phyloP scores from a whole-genome alignment of 2,888 invertebrate species.

The Chrysodeixis includens region DNA sequence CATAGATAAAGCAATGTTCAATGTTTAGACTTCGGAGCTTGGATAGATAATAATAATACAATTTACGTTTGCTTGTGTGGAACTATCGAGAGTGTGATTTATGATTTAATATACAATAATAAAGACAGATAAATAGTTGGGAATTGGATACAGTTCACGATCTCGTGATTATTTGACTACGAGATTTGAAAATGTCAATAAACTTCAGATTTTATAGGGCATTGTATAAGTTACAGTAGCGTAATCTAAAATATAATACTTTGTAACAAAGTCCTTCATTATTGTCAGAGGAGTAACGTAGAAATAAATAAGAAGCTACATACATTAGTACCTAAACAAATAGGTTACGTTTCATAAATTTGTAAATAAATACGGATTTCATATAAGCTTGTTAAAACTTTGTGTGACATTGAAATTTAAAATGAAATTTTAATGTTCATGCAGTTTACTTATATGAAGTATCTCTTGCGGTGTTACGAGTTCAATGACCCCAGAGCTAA shows the following conservation, averaged over 20 bases:
- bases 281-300: too few species aligned
- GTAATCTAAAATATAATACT: too few species aligned
- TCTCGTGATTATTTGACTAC: neutral
- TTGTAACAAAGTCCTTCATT: too few species aligned
- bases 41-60: neutral
- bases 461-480: neutral
- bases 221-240: neutral
- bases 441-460: neutral
- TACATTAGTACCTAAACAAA: too few species aligned
- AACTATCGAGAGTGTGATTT: neutral
- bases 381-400: too few species aligned
- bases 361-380: too few species aligned
- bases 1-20: slow-evolving; percentile 9
- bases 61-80: too few species aligned
- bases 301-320: too few species aligned
- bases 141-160: neutral
- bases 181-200: neutral
- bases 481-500: neutral
- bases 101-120: neutral
- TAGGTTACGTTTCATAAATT: too few species aligned
- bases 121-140: slow-evolving; percentile 1
- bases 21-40: neutral
- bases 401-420: too few species aligned
- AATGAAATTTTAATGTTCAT: neutral
- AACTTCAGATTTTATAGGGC: neutral